phyloP scores from a whole-genome alignment of 2,113 vertebrate species.

The Cepphus grylle region DNA sequence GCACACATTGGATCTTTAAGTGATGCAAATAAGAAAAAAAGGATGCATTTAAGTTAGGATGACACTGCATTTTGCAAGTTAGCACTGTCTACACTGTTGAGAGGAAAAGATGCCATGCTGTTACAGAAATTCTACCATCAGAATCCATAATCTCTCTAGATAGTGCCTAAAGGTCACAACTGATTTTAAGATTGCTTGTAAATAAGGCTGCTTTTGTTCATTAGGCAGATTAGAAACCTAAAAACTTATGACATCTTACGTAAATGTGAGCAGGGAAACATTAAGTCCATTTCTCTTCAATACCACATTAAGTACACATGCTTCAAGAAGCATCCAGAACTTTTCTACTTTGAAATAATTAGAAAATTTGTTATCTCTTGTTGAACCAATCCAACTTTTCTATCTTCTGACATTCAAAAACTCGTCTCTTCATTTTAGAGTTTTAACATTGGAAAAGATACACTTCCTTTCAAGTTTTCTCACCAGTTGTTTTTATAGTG shows the following conservation, averaged over 20 bases:
- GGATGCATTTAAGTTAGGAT: background rate
- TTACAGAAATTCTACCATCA: background rate
- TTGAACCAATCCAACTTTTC: background rate
- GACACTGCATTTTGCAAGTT: background rate
- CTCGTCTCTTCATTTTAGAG: background rate
- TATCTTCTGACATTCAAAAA: background rate
- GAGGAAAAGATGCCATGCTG: background rate
- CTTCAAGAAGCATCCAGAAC: background rate
- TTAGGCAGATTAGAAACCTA: background rate
- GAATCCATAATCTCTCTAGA: background rate
- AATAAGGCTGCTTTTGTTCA: conserved; percentile 27
- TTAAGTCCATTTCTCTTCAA: background rate
- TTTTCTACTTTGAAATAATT: background rate
- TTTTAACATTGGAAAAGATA: background rate
- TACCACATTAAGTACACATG: background rate
- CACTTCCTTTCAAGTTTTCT: background rate
- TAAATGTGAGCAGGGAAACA: background rate
- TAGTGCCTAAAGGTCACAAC: background rate
- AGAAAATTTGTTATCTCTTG: background rate
- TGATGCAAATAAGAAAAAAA: background rate
- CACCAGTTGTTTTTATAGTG: background rate
- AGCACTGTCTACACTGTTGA: background rate
- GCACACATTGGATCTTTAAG: background rate
- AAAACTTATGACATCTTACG: background rate
- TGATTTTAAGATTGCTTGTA: background rate